Evolutionary conservation across 2,888 invertebrate species (phyloP).

Genomic region (Dusona sp.): DNA sequence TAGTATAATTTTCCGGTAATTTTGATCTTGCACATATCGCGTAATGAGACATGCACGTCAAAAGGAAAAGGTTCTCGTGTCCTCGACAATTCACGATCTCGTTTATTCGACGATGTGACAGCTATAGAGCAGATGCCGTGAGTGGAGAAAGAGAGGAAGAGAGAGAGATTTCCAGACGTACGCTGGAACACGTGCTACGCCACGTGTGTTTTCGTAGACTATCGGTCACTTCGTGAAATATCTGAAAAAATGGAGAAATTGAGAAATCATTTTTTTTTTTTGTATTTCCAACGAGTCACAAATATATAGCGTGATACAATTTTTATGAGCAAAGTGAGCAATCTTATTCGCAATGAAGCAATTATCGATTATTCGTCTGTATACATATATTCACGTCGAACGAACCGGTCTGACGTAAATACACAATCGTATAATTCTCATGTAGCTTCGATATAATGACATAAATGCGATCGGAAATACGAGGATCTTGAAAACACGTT

Average conservation of each 20-base stretch:
- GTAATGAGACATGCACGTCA: slow-evolving; percentile 57
- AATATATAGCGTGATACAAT: slow-evolving; percentile 25
- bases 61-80: slow-evolving; percentile 44
- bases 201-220: slow-evolving; percentile 50
- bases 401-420: slow-evolving; percentile 11
- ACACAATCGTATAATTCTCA: slow-evolving; percentile 4
- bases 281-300: not conserved
- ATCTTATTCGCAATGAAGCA: slow-evolving; percentile 31
- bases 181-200: slow-evolving; percentile 55
- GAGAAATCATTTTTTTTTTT: not conserved
- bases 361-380: slow-evolving; percentile 1
- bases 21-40: slow-evolving; percentile 37
- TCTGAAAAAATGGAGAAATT: slow-evolving; percentile 59
- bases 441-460: slow-evolving; percentile 1
- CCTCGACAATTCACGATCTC: slow-evolving; percentile 50
- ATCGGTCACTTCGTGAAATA: slow-evolving; percentile 42
- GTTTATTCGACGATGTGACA: slow-evolving; percentile 46
- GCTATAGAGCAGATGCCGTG: slow-evolving; percentile 1
- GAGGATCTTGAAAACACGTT: not conserved
- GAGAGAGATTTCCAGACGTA: slow-evolving; percentile 12
- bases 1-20: slow-evolving; percentile 17
- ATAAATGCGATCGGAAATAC: not conserved
- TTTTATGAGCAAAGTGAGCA: not conserved
- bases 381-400: not conserved
- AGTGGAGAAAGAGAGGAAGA: not conserved